Conservation (phyloP, 2,113 vertebrate species). For the Hypocryptadius cinnamomeus region DNA sequence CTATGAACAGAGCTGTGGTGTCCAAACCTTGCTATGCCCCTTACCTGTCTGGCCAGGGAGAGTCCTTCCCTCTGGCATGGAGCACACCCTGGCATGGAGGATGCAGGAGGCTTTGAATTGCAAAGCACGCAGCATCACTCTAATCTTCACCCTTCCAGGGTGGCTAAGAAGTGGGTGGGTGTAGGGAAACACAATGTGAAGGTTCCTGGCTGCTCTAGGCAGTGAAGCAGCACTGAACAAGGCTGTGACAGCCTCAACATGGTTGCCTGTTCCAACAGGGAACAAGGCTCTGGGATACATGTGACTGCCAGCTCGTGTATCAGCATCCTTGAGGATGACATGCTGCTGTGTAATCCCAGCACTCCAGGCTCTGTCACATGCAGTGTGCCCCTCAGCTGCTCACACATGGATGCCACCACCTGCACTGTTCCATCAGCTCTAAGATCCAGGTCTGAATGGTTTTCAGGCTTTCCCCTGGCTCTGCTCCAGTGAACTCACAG, state of each 20-base stretch:
- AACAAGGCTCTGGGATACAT: background rate
- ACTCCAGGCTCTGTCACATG: background rate
- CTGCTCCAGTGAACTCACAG: background rate
- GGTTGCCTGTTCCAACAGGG: background rate
- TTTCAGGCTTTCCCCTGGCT: background rate
- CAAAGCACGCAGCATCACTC: background rate
- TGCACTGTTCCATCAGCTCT: background rate
- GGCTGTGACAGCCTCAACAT: background rate
- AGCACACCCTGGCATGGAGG: rapidly evolving
- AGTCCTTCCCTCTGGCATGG: background rate
- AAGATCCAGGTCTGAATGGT: background rate
- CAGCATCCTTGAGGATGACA: background rate
- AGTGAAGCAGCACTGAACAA: background rate
- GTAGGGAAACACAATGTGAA: background rate
- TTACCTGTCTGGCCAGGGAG: background rate
- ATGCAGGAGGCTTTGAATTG: background rate
- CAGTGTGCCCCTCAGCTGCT: background rate
- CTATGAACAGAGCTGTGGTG: background rate
- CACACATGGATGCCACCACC: background rate
- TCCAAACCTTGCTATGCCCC: background rate
- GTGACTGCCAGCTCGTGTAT: background rate
- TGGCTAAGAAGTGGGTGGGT: background rate
- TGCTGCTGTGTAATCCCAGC: rapidly evolving
- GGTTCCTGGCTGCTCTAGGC: background rate
- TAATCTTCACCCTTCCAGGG: background rate